Conservation (phyloP, 2,797 vertebrate genomes). For the Columba guinea region DNA sequence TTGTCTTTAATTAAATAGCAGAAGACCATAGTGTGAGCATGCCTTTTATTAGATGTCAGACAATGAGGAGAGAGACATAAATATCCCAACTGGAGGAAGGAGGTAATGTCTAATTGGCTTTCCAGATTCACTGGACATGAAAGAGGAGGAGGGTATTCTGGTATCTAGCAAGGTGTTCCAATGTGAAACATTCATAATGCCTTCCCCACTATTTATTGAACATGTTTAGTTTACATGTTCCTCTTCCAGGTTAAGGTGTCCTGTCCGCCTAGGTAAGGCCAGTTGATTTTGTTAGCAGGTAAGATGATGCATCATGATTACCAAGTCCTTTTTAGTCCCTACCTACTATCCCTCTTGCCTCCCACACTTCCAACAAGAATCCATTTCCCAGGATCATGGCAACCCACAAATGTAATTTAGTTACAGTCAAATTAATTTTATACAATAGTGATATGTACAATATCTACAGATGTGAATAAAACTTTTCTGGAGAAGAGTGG, state of each 20-base stretch:
- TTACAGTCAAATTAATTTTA: not conserved
- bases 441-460: not conserved
- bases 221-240: not conserved
- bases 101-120: not conserved
- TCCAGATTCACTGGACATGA: not conserved
- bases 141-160: not conserved
- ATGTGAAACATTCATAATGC: not conserved
- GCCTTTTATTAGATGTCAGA: not conserved
- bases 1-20: conserved; percentile 17
- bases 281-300: not conserved
- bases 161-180: not conserved
- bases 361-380: not conserved
- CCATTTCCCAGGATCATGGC: not conserved
- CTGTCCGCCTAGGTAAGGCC: not conserved
- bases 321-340: not conserved
- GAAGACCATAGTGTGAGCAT: not conserved
- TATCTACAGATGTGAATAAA: not conserved
- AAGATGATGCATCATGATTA: not conserved
- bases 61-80: not conserved
- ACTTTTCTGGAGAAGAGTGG: not conserved
- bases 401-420: not conserved
- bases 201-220: not conserved
- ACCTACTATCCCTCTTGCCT: not conserved
- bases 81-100: not conserved
- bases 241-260: not conserved